Evolutionary conservation across 2,888 invertebrate species (phyloP).

Genomic region (Drosophila koepferae): DNA sequence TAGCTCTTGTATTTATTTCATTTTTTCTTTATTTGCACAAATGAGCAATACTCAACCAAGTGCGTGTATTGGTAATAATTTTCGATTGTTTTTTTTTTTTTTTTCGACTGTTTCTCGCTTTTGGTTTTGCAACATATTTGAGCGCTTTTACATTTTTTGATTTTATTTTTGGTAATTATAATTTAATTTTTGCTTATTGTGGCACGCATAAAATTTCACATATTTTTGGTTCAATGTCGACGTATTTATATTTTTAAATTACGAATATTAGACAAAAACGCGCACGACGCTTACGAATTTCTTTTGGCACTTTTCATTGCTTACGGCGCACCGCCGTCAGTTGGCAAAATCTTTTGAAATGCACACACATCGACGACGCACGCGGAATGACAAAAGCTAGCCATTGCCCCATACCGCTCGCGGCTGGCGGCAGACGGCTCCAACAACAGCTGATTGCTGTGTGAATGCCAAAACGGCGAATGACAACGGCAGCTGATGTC

Average conservation of each 20-base stretch:
- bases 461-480: slow-evolving; percentile 46
- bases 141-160: slow-evolving; percentile 4
- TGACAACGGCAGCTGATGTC: slow-evolving; percentile 22
- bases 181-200: slow-evolving; percentile 38
- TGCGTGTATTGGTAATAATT: slow-evolving; percentile 43
- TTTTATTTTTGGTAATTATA: slow-evolving; percentile 24
- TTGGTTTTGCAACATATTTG: slow-evolving; percentile 37
- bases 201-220: slow-evolving; percentile 41
- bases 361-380: slow-evolving; percentile 50
- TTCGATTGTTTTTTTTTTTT: slow-evolving; percentile 40
- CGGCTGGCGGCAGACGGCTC: slow-evolving; percentile 27
- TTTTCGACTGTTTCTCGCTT: slow-evolving; percentile 27
- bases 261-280: slow-evolving; percentile 29
- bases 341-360: slow-evolving; percentile 53
- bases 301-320: slow-evolving; percentile 57
- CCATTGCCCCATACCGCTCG: slow-evolving; percentile 23
- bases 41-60: slow-evolving; percentile 26
- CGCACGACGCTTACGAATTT: slow-evolving; percentile 39
- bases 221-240: slow-evolving; percentile 50
- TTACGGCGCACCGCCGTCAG: slow-evolving; percentile 37
- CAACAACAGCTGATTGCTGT: slow-evolving; percentile 44
- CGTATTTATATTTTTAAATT: slow-evolving; percentile 55
- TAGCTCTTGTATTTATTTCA: slow-evolving; percentile 32
- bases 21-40: slow-evolving; percentile 45
- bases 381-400: slow-evolving; percentile 52